Conservation (phyloP, 2,888 invertebrate species). For the Dioctria rufipes region DNA sequence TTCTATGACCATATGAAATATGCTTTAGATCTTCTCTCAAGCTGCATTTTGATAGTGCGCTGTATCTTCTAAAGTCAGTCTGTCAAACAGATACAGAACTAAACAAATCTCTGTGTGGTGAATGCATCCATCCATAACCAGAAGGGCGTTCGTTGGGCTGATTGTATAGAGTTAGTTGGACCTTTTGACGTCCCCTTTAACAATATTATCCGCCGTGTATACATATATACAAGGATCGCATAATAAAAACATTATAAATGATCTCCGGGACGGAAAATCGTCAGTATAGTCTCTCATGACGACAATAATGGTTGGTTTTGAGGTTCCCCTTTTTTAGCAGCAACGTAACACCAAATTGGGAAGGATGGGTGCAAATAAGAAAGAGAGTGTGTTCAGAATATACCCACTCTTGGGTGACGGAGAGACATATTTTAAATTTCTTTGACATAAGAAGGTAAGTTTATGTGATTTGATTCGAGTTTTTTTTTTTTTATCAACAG, state of each 20-base stretch:
- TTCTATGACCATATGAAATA: constrained; percentile 33
- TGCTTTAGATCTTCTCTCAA: constrained; percentile 3
- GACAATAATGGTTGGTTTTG: not conserved
- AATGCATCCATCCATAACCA: constrained; percentile 15
- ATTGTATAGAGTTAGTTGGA: not conserved
- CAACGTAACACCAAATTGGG: not conserved
- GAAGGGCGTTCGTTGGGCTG: constrained; percentile 21
- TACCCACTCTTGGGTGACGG: too few relatives aligned
- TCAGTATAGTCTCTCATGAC: not conserved
- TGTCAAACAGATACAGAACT: constrained; percentile 26
- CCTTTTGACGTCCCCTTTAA: constrained; percentile 11
- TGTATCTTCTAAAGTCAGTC: not conserved
- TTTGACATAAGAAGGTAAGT: constrained; percentile 20
- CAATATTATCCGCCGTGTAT: not conserved
- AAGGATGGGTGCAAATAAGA: too few relatives aligned
- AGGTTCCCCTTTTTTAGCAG: not conserved
- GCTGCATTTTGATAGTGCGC: not conserved
- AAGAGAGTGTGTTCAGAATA: too few relatives aligned
- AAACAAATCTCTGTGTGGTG: constrained; percentile 26
- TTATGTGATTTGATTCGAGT: constrained; percentile 20
- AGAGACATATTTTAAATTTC: constrained; percentile 31
- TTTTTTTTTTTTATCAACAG: not conserved
- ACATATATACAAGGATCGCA: not conserved
- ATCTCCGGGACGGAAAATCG: not conserved
- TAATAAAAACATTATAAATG: constrained; percentile 40